Percentiles rank a stretch among this genome's conserved stretches.
These are phyloP conservation scores for Toxotes jaculatrix DNA, from an alignment of 2,113 vertebrate species.

Conservation along the genomic window DNA sequence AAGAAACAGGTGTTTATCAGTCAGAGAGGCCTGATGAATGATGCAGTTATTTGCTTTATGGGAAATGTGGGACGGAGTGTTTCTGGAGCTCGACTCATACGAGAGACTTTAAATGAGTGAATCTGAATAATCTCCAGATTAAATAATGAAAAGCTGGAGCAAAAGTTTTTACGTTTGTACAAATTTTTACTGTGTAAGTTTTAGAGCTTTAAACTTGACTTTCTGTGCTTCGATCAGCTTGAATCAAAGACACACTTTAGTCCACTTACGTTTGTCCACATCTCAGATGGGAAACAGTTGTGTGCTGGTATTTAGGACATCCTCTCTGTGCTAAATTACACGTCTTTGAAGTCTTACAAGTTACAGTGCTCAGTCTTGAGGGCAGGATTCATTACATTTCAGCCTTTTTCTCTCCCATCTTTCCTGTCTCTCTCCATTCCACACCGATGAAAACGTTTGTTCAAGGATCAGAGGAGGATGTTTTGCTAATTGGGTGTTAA, in stretches of 20 bases:
- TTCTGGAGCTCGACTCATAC: too few relatives aligned
- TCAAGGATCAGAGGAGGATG: neutral
- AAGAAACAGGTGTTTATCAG: too few relatives aligned
- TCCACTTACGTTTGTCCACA: neutral
- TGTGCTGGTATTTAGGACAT: constrained; percentile 6
- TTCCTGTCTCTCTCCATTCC: constrained; percentile 40
- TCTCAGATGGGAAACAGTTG: neutral
- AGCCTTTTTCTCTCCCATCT: neutral
- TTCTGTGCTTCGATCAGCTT: neutral
- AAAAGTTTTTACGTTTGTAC: too few relatives aligned
- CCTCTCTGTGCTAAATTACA: neutral
- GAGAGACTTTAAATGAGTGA: too few relatives aligned
- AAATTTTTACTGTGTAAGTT: too few relatives aligned
- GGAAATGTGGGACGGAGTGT: neutral
- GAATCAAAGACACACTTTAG: neutral
- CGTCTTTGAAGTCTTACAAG: neutral
- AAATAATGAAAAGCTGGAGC: too few relatives aligned
- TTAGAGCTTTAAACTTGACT: neutral
- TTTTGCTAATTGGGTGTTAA: constrained; percentile 7
- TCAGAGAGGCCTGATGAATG: neutral
- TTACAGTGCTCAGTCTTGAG: neutral
- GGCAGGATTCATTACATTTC: neutral
- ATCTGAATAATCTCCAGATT: too few relatives aligned
- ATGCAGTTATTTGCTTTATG: neutral
- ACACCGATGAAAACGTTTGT: constrained; percentile 7